These are phyloP conservation scores for Mythimna lalbum DNA, from an alignment of 2,888 invertebrate species.

Conservation along the genomic window DNA sequence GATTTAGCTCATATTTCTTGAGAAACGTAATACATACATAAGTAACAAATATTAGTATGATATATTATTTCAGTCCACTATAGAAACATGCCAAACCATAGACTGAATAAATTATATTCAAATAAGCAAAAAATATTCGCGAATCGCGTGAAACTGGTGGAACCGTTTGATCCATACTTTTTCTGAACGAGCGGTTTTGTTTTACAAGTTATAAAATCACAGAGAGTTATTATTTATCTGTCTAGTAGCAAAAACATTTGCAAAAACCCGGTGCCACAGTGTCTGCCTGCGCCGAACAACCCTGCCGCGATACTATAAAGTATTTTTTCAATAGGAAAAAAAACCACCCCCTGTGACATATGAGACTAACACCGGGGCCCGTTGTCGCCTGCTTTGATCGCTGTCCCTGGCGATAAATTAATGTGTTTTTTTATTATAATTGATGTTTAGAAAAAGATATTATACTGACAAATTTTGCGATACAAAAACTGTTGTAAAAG, in stretches of 20 bases:
- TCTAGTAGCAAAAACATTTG: constrained; percentile 54
- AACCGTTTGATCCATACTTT: constrained; percentile 38
- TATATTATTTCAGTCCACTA: background rate
- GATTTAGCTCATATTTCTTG: background rate
- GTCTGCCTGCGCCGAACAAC: constrained; percentile 75
- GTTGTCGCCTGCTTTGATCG: constrained; percentile 80
- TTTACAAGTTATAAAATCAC: constrained; percentile 50
- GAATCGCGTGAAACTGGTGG: background rate
- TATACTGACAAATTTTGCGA: constrained; percentile 37
- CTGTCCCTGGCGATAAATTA: constrained; percentile 74
- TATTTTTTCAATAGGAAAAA: constrained; percentile 75
- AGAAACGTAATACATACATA: background rate
- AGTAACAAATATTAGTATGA: background rate
- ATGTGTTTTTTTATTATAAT: constrained; percentile 64
- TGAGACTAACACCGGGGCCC: constrained; percentile 73
- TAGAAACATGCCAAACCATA: background rate
- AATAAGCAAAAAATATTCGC: background rate
- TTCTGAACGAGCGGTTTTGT: constrained; percentile 49
- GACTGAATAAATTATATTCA: background rate
- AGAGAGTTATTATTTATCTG: constrained; percentile 47
- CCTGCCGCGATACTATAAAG: constrained; percentile 74
- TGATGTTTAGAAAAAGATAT: constrained; percentile 51
- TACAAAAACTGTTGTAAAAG: constrained; percentile 26
- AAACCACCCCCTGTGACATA: constrained; percentile 74
- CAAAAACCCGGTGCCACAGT: constrained; percentile 84